Evolutionary conservation across 30 jellyfish, hydroid and myxozoan genomes (phyloP), one percentile per base, ranked within the genome.

Genomic region (Calvadosia cruxmelitensis): DNA sequence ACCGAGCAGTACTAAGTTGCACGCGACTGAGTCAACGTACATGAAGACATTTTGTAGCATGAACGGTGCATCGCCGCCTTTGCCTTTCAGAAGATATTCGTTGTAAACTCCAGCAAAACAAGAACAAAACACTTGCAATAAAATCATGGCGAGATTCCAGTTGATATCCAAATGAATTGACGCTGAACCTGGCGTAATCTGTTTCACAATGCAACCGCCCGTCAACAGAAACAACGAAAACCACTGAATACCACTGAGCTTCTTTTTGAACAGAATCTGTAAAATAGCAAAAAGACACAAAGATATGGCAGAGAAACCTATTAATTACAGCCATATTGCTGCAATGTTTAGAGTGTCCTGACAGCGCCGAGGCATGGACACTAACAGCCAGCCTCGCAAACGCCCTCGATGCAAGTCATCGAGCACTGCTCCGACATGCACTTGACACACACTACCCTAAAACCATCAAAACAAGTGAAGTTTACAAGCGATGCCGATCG

Each of bases 81-180:
- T 81, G 0, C 94, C 98, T 68, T 87, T 89, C 77, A 89, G 69
- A 10, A 89, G 78, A 71, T 89, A 89, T 65, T 89, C 98, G 75
- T 89, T 89, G 85, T 89, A 89, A 29, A 89, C 98, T 31, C 98
- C 98, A 48, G 98, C 98, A 73, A 89, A 81, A 63, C 98, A 89
- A 10, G 98, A 89, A 66, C 98, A 89, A 66, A 89, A 82, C 33
- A 89, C 93, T 67, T 89, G 98, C 23, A 89, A 91, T 63, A 80
- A 42, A 15, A 89, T 81, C 63, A 89, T 66, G 28, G 74, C 83
- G 5, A 89, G 86, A 67, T 84, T 81, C 36, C 71, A 2, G 62
- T 89, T 77, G 62, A 89, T 3, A 31, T 75, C 71, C 28, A 89
- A 35, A 2, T 83, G 68, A n/a, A 89, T 64, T 25, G 33, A 23